These are phyloP conservation scores for Drosophila parabipectinata DNA, from an alignment of 1,140 invertebrate genomes.

Conservation along the genomic window DNA sequence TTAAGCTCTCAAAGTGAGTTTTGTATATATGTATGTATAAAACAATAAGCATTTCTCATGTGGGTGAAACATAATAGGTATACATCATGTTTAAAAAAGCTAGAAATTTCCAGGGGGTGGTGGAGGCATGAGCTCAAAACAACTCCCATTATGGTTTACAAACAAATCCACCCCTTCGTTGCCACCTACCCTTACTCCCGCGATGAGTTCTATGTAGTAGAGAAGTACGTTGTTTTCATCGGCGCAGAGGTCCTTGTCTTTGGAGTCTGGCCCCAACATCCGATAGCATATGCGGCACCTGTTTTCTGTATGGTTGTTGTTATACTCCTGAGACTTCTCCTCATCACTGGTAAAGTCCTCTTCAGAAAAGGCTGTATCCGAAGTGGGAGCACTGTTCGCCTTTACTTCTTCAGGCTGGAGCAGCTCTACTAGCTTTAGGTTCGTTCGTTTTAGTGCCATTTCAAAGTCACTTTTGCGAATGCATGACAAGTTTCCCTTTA, in stretches of 20 bases:
- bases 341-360: neutral
- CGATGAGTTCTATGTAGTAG: slow-evolving; percentile 48
- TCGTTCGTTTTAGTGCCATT: slow-evolving; percentile 2
- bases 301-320: neutral
- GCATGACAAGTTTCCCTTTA: neutral
- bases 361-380: slow-evolving; percentile 27
- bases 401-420: slow-evolving; percentile 8
- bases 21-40: too few relatives aligned
- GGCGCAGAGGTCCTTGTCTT: slow-evolving; percentile 40
- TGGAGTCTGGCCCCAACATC: slow-evolving; percentile 14
- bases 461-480: slow-evolving; percentile 1
- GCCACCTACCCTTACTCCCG: slow-evolving; percentile 50
- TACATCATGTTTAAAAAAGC: neutral
- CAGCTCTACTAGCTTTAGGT: slow-evolving; percentile 16
- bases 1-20: too few relatives aligned
- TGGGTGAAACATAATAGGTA: too few relatives aligned
- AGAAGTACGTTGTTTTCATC: slow-evolving; percentile 39
- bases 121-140: neutral
- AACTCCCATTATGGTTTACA: neutral
- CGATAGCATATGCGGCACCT: slow-evolving; percentile 53
- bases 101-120: neutral
- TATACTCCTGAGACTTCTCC: neutral
- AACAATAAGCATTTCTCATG: too few relatives aligned
- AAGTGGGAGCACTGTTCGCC: neutral
- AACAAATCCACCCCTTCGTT: neutral